Percentiles rank a stretch among this genome's conserved stretches.
phyloP scores from a whole-genome alignment of 2,888 invertebrate species.

The Thecophora atra region DNA sequence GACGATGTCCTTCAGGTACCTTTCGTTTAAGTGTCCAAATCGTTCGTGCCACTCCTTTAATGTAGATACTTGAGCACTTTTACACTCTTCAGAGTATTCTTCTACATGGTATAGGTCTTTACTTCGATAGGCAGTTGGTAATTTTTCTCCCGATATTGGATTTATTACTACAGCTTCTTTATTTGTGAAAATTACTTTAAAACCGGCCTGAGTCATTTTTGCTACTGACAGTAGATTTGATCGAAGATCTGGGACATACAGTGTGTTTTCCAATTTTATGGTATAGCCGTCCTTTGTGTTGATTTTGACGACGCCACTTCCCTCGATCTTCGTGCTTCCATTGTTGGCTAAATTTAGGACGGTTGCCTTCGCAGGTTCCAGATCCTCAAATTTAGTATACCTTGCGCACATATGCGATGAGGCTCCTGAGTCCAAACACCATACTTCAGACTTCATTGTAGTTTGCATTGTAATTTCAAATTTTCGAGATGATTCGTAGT shows the following conservation, averaged over 20 bases:
- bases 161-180: conserved; percentile 20
- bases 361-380: too few relatives aligned
- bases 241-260: conserved; percentile 36
- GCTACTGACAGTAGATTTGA: conserved; percentile 38
- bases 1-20: conserved; percentile 24
- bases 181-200: conserved; percentile 27
- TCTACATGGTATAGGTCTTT: conserved; percentile 28
- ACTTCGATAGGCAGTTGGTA: conserved; percentile 16
- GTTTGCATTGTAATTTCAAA: too few relatives aligned
- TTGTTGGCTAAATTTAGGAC: too few relatives aligned
- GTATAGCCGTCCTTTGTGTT: neutral
- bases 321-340: conserved; percentile 23
- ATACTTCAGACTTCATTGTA: too few relatives aligned
- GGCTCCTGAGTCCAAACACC: too few relatives aligned
- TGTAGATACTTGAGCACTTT: neutral
- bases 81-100: neutral
- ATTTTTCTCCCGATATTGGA: neutral
- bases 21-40: conserved; percentile 33
- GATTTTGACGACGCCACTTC: conserved; percentile 22
- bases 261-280: conserved; percentile 23
- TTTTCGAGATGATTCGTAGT: too few relatives aligned
- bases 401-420: too few relatives aligned
- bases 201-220: conserved; percentile 35
- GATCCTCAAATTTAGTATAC: too few relatives aligned
- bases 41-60: conserved; percentile 33